Base-by-base conservation (phyloP, 2,113 vertebrate species). In the Gadus chalcogrammus region DNA sequence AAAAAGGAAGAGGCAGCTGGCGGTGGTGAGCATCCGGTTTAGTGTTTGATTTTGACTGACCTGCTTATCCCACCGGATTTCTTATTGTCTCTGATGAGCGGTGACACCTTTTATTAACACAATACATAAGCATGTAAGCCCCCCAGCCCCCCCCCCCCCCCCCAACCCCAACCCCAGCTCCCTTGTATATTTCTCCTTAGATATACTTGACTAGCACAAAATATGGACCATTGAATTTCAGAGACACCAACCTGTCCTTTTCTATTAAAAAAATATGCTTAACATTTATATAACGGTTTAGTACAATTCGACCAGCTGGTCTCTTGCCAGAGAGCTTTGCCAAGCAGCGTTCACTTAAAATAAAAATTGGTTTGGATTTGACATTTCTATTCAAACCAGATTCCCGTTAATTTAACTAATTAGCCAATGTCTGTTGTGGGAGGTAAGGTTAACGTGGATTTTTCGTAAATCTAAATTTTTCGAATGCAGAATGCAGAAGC, bases 341-440 rank as follows among this genome's bases (percentile, higher is more conserved):
- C 81, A 87, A 59, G 17, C 72, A 73, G 70, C 82, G 76, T 64
- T 86, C 69, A 72, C 84, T 85, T 80, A 74, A 85, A 88, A 87
- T 90, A 72, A 81, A 81, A 87, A 90, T 84, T 85, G 69, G 84
- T 85, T 85, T 88, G 73, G 84, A 90, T 85, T 68, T 88, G 84
- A 89, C 84, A 84, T 85, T 91, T 90, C 89, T 90, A 92, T 89
- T 91, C 85, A 89, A 86, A 88, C 83, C 79, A 78, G 78, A 79
- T 86, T 90, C 75, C 84, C 79, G 84, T 88, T 91, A 91, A 91
- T 88, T 88, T 78, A 79, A 88, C 84, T 89, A 88, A 92, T 88
- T 86, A 84, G 82, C 76, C 62, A 76, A 58, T 78, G 84, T 88
- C 87, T 89, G 78, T 70, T 85, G 86, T 62, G 67, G 63, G 72